A percentile compares a stretch with the other conserved stretches of the same genome.
Evolutionary conservation across 2,888 invertebrate genomes (phyloP).

Genomic region (Drosophila subquinaria): DNA sequence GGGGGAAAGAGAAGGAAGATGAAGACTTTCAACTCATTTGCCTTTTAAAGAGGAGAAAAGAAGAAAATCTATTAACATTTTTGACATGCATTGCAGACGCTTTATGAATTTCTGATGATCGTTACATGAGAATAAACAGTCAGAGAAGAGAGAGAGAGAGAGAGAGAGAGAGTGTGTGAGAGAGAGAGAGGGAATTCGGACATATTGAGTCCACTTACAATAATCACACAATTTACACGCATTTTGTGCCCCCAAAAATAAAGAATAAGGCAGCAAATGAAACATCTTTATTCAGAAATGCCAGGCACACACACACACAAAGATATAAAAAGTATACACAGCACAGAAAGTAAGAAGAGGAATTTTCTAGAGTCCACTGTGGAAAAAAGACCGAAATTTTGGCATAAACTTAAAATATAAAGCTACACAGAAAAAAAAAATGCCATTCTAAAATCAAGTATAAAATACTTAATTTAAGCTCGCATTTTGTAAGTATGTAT

Average conservation of each 20-base stretch:
- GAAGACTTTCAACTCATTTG: constrained; percentile 53
- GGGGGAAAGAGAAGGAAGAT: background rate
- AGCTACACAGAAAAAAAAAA: no score
- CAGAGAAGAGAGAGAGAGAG: background rate
- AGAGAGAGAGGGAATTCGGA: background rate
- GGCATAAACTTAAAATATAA: no score
- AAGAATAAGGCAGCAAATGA: constrained; percentile 33
- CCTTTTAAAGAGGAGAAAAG: background rate
- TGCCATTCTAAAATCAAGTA: no score
- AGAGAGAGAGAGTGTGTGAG: background rate
- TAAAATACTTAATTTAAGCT: no score
- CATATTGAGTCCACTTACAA: constrained; percentile 71
- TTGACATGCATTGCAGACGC: constrained; percentile 45
- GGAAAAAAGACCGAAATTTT: no score
- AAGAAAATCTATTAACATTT: constrained; percentile 52
- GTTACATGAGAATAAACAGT: background rate
- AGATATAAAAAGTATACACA: background rate
- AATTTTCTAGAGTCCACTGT: no score
- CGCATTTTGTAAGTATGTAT: no score
- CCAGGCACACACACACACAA: constrained; percentile 50
- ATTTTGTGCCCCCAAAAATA: constrained; percentile 49
- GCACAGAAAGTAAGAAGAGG: no score
- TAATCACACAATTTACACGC: constrained; percentile 80
- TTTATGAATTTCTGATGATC: constrained; percentile 61
- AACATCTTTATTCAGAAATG: constrained; percentile 72